A percentile compares a stretch with the other conserved stretches of the same genome.
These are phyloP conservation scores for Eutolmus rufibarbis DNA, from an alignment of 2,888 invertebrate species.

Conservation along the genomic window DNA sequence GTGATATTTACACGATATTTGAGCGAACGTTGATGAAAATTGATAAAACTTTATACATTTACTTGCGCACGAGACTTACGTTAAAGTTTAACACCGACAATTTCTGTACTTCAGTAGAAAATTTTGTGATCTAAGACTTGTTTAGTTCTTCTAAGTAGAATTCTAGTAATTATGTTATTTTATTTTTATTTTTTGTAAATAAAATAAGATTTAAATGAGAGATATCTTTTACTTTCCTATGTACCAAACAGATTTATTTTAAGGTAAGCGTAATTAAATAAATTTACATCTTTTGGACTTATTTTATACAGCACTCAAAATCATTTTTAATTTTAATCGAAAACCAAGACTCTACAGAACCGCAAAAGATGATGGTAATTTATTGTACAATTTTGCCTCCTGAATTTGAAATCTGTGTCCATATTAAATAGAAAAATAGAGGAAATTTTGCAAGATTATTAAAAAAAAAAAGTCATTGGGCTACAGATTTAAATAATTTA, in stretches of 20 bases:
- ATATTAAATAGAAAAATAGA: not conserved
- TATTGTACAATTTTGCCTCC: not conserved
- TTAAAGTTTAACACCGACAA: conserved; percentile 21
- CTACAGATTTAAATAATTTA: conserved; percentile 35
- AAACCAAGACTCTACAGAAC: no score
- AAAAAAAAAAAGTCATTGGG: not conserved
- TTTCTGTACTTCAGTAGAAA: conserved; percentile 40
- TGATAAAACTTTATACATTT: conserved; percentile 13
- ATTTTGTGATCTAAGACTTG: conserved; percentile 49
- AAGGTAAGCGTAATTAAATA: no score
- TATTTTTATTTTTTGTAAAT: conserved; percentile 41
- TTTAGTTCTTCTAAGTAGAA: conserved; percentile 44
- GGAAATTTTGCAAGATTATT: not conserved
- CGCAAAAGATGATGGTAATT: no score
- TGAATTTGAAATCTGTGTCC: not conserved
- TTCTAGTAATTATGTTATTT: conserved; percentile 37
- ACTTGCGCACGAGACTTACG: conserved; percentile 20
- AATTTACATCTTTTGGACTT: no score
- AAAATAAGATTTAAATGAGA: conserved; percentile 23
- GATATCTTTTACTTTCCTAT: not conserved
- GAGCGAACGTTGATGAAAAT: not conserved
- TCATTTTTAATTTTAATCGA: no score
- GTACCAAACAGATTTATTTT: no score
- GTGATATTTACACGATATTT: conserved; percentile 41
- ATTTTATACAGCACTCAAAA: no score